Evolutionary conservation across 2,797 vertebrate genomes (phyloP), one percentile per base, ranked within the genome.

Genomic region (Pristis pectinata): DNA sequence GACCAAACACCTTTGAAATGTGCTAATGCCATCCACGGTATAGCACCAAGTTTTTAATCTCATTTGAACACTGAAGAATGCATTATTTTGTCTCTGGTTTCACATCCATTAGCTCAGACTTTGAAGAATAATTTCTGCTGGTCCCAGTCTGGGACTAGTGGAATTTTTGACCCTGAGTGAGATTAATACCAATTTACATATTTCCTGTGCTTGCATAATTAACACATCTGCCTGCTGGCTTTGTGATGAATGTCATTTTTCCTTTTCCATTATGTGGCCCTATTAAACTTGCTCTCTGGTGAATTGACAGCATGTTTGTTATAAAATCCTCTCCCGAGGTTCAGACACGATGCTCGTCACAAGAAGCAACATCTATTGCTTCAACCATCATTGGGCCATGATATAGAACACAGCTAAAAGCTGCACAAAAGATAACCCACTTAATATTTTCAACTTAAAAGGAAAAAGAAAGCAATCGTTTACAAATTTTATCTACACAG

Each of bases 121-220:
- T 59, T 37, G 59, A 91, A n/a, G 87, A 91, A 91, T 64, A 64
- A 91, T 91, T 64, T 91, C 59, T 37, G 56, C 8, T 61, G 34
- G 87, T 59, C 87, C 87, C 87, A 4, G 15, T 91, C n/a, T 37
- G 87, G 87, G 87, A 37, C 59, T 64, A 37, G 59, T 64, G n/a
- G 87, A 64, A 64, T 91, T 91, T 85, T 17, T 64, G 59, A 91
- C 87, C 85, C 85, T 6, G n/a, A 37, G 59, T 37, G 87, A 91
- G 59, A 64, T 64, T 91, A 64, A 91, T 91, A 64, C 56, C 34
- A 64, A 91, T 91, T 91, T 91, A 91, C 87, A 91, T 64, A 91
- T 91, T 91, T 91, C 87, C 59, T 91, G 59, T 37, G n/a, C 87
- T 91, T 91, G 87, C 87, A 91, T 91, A 91, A 91, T 91, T 91